phyloP scores from a whole-genome alignment of 2,113 vertebrate genomes.

The Piliocolobus tephrosceles region DNA sequence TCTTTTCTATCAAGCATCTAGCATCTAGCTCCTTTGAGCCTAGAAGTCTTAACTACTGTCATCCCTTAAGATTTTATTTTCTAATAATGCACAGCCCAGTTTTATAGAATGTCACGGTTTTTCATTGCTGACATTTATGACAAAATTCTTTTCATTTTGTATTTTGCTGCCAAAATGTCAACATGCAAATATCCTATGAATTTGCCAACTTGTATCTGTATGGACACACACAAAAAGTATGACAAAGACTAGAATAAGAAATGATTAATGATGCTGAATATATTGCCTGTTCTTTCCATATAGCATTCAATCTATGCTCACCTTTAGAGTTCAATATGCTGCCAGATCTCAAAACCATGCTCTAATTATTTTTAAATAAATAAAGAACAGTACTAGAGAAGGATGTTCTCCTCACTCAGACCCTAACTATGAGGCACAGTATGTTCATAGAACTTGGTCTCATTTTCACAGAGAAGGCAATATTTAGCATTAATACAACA shows the following conservation, averaged over 20 bases:
- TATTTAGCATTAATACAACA: not conserved
- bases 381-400: not conserved
- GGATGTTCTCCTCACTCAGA: not conserved
- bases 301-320: not conserved
- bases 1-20: not conserved
- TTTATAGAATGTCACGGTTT: conserved; percentile 54
- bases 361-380: conserved; percentile 45
- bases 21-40: not conserved
- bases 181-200: conserved; percentile 62
- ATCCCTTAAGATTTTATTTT: not conserved
- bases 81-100: conserved; percentile 42
- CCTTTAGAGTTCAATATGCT: not conserved
- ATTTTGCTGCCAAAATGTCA: conserved; percentile 71
- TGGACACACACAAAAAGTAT: not conserved
- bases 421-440: not conserved
- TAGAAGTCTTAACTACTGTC: not conserved
- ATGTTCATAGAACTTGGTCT: conserved; percentile 16
- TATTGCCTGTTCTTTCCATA: not conserved
- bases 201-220: conserved; percentile 56
- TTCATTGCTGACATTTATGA: conserved; percentile 70
- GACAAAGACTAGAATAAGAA: conserved; percentile 23
- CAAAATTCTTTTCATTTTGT: conserved; percentile 75
- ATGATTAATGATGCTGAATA: conserved; percentile 47
- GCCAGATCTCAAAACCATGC: conserved; percentile 38
- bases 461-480: conserved; percentile 14